These are phyloP conservation scores for Eupristina koningsbergeri DNA, from an alignment of 1,140 invertebrate species.

Conservation along the genomic window DNA sequence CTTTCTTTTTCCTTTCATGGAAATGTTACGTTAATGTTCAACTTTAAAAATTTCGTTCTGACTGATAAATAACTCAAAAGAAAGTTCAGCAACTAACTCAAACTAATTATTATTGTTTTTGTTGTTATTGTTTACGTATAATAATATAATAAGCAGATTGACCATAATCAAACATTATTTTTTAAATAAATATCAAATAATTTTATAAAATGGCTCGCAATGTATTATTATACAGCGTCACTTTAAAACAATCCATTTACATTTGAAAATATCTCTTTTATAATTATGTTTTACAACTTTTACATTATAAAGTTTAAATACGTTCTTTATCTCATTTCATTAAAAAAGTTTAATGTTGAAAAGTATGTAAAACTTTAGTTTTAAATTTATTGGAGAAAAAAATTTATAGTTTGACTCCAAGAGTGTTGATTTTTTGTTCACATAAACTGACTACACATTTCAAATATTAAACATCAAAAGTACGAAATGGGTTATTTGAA, in stretches of 20 bases:
- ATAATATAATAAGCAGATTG: not conserved
- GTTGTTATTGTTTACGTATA: not conserved
- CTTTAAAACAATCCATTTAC: conserved; percentile 9
- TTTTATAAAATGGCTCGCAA: not conserved
- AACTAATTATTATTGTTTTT: too few relatives aligned
- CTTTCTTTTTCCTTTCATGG: too few relatives aligned
- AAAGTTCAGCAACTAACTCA: too few relatives aligned
- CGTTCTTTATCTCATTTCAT: conserved; percentile 25
- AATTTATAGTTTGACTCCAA: not conserved
- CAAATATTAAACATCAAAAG: not conserved
- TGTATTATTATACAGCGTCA: not conserved
- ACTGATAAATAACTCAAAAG: too few relatives aligned
- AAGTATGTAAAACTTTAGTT: conserved; percentile 24
- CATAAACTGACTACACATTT: not conserved
- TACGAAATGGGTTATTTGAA: not conserved
- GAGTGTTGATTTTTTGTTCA: not conserved
- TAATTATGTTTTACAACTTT: conserved; percentile 28
- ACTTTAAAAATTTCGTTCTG: too few relatives aligned
- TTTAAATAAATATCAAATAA: not conserved
- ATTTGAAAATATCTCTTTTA: not conserved
- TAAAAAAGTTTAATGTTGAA: conserved; percentile 18
- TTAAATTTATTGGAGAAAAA: conserved; percentile 7
- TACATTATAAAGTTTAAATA: conserved; percentile 23
- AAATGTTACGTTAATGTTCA: too few relatives aligned
- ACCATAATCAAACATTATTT: not conserved